These are phyloP conservation scores for Drosophila ananassae DNA, from an alignment of 1,140 invertebrate species.

Conservation along the genomic window DNA sequence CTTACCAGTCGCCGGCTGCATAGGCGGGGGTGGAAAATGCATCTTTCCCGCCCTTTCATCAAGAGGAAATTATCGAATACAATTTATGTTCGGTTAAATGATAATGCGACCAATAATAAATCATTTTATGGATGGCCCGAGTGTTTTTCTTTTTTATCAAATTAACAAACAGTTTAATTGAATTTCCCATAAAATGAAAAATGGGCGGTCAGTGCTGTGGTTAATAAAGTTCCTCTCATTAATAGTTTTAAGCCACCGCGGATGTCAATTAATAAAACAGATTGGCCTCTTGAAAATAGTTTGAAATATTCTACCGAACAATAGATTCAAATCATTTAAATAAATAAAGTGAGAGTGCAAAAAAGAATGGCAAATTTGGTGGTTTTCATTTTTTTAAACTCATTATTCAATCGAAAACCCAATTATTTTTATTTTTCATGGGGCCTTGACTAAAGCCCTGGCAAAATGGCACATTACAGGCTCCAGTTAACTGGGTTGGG, in stretches of 20 bases:
- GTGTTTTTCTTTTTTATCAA: slow-evolving; percentile 28
- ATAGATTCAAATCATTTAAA: not conserved
- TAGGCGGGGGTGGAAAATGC: slow-evolving; percentile 26
- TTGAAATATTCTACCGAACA: not conserved
- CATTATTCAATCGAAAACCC: not conserved
- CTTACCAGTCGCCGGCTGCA: not conserved
- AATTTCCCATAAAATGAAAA: slow-evolving; percentile 48
- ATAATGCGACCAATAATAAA: slow-evolving; percentile 60
- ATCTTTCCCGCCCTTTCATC: slow-evolving; percentile 1
- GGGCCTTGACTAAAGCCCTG: not conserved
- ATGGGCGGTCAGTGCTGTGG: slow-evolving; percentile 18
- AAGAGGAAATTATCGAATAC: slow-evolving; percentile 47
- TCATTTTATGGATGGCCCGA: slow-evolving; percentile 48
- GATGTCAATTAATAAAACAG: slow-evolving; percentile 8
- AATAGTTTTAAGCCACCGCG: slow-evolving; percentile 1
- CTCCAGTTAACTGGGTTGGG: slow-evolving; percentile 4
- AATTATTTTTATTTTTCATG: not conserved
- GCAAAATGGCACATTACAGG: slow-evolving; percentile 54
- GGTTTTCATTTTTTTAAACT: not conserved
- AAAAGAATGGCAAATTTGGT: not conserved
- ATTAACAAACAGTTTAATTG: slow-evolving; percentile 59
- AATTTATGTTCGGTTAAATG: slow-evolving; percentile 65
- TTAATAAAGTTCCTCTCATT: slow-evolving; percentile 26
- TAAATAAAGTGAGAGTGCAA: slow-evolving; percentile 1
- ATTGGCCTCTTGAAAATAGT: not conserved